Evolutionary conservation across 2,888 invertebrate species (phyloP), one percentile per base, ranked within the genome.

Genomic region (Dicroscelio sp.): DNA sequence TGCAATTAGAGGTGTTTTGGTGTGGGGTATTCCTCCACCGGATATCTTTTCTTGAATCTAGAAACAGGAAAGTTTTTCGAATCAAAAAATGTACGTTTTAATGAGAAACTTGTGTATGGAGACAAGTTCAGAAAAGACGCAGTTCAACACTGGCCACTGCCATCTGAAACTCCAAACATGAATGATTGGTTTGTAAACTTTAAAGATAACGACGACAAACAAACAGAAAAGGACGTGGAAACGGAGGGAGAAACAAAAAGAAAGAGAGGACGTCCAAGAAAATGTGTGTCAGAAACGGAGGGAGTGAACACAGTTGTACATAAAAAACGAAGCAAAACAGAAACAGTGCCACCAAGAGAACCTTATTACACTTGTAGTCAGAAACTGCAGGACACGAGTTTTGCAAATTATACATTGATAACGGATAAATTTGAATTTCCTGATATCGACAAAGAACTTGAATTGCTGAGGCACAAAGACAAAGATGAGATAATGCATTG

Each of bases 181-280:
- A 43, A 43, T 14, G 43, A 43, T 14, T 43, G 43, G 43, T 43
- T 43, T 43, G 43, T 43, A 14, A 43, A 43, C 10, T 43, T 43
- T 43, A 43, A 43, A n/a, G n/a, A n/a, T n/a, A n/a, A n/a, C 14
- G 43, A 43, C 10, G 43, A 43, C 79, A 73, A 93, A 85, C 4
- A 87, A 82, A 1, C 85, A 90, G 38, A 91, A 43, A 43, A 43
- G 43, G 14, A 14, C 43, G 43, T 43, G 43, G 43, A 69, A 82
- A 17, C 82, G 58, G 82, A 82, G 52, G 58, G 55, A 55, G 82
- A 82, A 48, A 20, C 23, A 17, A 67, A 82, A 52, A 67, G 55
- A 14, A 82, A 82, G 20, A 82, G 82, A 82, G 69, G 69, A 20
- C 31, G 82, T 67, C 82, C 69, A 12, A 14, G 43, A 38, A 79